Base-by-base conservation (phyloP, 2,797 vertebrate genomes). In the Cirrhinus mrigala region DNA sequence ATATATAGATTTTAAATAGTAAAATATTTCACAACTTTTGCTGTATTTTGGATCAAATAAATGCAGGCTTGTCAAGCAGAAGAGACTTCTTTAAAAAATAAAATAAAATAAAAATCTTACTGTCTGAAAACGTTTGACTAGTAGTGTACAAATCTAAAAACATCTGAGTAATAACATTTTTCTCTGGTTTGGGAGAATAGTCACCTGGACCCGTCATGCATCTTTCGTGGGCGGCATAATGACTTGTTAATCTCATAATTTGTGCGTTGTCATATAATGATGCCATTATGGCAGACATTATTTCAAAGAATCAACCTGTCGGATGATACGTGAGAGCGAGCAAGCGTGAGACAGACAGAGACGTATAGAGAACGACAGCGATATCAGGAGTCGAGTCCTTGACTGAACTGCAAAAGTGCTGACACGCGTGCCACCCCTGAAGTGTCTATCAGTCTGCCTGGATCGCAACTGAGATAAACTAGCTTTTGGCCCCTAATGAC, bases 371-470 rank as follows among this genome's bases (percentile, higher is more conserved):
- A 83, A 37, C 56, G 82, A 86, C 58, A 77, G 81, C 40, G 54
- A 82, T 66, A 84, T 87, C 58, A 74, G 82, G 88, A 87, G 87
- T 88, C 87, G 85, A 94, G 95, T 95, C 95, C 95, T 95, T 96
- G 94, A 94, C 92, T 94, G 93, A 94, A 93, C 93, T 89, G 90
- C 81, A 91, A 89, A 94, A 95, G 88, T 94, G 95, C 95, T 96
- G 95, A 96, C 92, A 89, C 22, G 11, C 84, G 24, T 91, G 91
- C 92, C 91, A 88, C 91, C 89, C 89, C 85, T 91, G 93, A 94
- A 91, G 92, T 92, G 91, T 92, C 93, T 91, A 94, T 95, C 92
- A 69, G 91, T 94, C 95, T 93, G 89, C 87, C 64, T 71, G 87
- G 88, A 91, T 89, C 83, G 77, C 89, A 89, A 83, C 91, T 78